Conservation (phyloP, 1,140 invertebrate species). For the Drosophila suzukii region DNA sequence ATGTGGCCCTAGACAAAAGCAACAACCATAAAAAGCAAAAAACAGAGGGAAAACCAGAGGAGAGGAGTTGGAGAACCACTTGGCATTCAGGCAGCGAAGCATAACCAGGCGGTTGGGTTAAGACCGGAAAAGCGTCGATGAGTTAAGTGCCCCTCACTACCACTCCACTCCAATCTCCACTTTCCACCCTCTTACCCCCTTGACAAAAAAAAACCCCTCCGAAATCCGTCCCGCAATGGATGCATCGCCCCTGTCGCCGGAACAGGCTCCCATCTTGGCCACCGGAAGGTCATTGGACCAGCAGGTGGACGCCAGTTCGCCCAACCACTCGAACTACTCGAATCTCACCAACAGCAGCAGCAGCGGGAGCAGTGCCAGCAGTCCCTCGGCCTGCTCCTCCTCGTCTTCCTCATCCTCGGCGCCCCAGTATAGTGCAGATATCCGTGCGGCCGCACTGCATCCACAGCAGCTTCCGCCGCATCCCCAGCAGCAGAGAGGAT, state of each 20-base stretch:
- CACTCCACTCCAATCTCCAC: slow-evolving; percentile 6
- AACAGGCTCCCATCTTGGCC: slow-evolving; percentile 29
- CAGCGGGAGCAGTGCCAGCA: slow-evolving; percentile 50
- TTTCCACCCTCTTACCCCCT: background rate
- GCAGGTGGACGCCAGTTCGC: slow-evolving; percentile 66
- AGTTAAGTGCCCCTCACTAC: slow-evolving; percentile 43
- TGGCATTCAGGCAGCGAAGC: slow-evolving; percentile 65
- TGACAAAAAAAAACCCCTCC: background rate
- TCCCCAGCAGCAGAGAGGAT: slow-evolving; percentile 17
- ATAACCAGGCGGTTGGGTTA: slow-evolving; percentile 45
- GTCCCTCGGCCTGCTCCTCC: slow-evolving; percentile 46
- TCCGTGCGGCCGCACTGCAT: slow-evolving; percentile 42
- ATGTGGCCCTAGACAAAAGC: slow-evolving; percentile 61
- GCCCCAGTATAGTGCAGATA: slow-evolving; percentile 79
- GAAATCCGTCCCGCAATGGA: slow-evolving; percentile 49
- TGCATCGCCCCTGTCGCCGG: slow-evolving; percentile 49
- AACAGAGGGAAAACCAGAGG: background rate
- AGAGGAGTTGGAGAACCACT: slow-evolving; percentile 48
- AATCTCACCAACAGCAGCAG: slow-evolving; percentile 72
- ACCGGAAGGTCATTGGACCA: slow-evolving; percentile 71
- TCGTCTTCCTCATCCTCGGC: slow-evolving; percentile 66
- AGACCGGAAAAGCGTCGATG: slow-evolving; percentile 72
- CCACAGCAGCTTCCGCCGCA: background rate
- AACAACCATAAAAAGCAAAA: slow-evolving; percentile 26
- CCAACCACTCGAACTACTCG: slow-evolving; percentile 75